Base-by-base conservation (phyloP, 1,140 invertebrate genomes). In the Ephestia elutella region DNA sequence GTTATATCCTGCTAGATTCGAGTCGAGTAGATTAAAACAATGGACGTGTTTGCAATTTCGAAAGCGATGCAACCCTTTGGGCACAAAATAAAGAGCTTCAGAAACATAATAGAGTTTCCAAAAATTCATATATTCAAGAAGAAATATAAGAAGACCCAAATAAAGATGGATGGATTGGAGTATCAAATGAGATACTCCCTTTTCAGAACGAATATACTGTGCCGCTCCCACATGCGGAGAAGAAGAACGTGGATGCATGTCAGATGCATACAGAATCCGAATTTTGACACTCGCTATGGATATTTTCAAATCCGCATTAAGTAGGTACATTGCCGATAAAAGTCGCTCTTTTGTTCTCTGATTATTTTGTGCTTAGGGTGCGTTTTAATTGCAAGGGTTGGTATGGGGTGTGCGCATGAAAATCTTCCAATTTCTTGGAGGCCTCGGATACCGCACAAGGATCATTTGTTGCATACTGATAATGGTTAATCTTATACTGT, bases 1-100 rank as follows among this genome's bases (percentile, higher is more conserved):
- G 72, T 80, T 78, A 82, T 75, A 80, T 68, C 71, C 68, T 55
- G 50, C 50, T 51, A 54, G 61, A 67, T 73, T 72, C 70, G 66
- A 70, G 69, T 65, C 66, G 62, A 80, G 76, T 75, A 80, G 77
- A 85, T 85, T 86, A 86, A 83, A 78, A 85, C 82, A 85, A 86
- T 83, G 82, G 71, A 86, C 80, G 79, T 85, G 80, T 75, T 80
- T 79, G 75, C 77, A 86, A 86, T 86, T 76, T 75, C 58, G 71
- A 83, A 75, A 76, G 69, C 73, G 72, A 62, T 86, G 83, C 81
- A 82, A 81, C 83, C 80, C 83, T 83, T 83, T 44, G 38, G 13
- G 38, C 10, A 44, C 13, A n/a, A 44, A 44, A 15, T 44, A 44
- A 3, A n/a, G 38, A 15, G 7, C 0, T 1, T 44, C 10, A 9